Evolutionary conservation across 1,140 invertebrate genomes (phyloP).

Genomic region (Drosophila funebris): DNA sequence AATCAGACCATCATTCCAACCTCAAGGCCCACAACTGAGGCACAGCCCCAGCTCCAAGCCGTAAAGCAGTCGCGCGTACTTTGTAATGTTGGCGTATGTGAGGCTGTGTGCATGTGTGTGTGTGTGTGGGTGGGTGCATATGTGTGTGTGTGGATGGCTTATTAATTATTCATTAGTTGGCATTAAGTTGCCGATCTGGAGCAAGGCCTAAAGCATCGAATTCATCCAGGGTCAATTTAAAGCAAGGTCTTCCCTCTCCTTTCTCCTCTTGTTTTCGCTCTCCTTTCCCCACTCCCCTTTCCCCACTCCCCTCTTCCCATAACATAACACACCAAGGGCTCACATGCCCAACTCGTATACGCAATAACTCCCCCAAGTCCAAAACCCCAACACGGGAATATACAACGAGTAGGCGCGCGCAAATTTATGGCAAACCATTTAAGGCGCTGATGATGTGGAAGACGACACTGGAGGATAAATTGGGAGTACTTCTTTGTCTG

Average conservation of each 20-base stretch:
- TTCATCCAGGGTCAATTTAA: slow-evolving; percentile 38
- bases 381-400: not conserved
- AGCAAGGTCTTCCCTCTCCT: not conserved
- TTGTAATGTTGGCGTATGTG: slow-evolving; percentile 21
- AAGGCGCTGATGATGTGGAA: slow-evolving; percentile 77
- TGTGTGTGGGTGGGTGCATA: slow-evolving; percentile 19
- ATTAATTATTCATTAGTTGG: slow-evolving; percentile 82
- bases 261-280: no score
- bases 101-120: slow-evolving; percentile 8
- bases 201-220: slow-evolving; percentile 30
- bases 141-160: slow-evolving; percentile 46
- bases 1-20: not conserved
- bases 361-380: not conserved
- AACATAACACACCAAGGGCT: no score
- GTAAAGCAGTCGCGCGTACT: slow-evolving; percentile 45
- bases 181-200: slow-evolving; percentile 69
- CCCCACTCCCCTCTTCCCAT: slow-evolving; percentile 1
- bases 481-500: slow-evolving; percentile 27
- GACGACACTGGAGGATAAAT: slow-evolving; percentile 68
- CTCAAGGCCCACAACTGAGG: not conserved
- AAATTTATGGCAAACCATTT: slow-evolving; percentile 80
- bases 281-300: slow-evolving; percentile 26
- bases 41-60: slow-evolving; percentile 1
- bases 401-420: slow-evolving; percentile 46
- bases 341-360: slow-evolving; percentile 13